Percentiles rank a stretch among this genome's conserved stretches.
Evolutionary conservation across 2,113 vertebrate species (phyloP).

Genomic region (Tapirus terrestris): DNA sequence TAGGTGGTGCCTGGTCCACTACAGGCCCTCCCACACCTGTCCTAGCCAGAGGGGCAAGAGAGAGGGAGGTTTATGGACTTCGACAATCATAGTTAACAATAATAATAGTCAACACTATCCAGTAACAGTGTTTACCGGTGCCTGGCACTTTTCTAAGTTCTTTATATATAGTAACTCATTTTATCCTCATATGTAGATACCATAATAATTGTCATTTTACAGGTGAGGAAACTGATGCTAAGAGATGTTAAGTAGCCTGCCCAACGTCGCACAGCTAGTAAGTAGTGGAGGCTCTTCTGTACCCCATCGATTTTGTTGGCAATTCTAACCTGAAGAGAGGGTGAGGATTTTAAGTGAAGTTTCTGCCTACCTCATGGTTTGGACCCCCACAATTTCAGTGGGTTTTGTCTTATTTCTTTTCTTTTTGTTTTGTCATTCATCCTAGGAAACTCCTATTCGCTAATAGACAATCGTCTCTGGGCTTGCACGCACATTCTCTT

Average conservation of each 20-base stretch:
- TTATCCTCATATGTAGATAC: background rate
- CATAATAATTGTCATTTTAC: background rate
- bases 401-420: background rate
- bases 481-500: background rate
- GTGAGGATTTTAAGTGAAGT: background rate
- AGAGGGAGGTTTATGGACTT: background rate
- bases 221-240: background rate
- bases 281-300: rapidly evolving
- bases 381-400: background rate
- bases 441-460: background rate
- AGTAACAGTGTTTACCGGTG: background rate
- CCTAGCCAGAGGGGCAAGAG: background rate
- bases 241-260: background rate
- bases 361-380: background rate
- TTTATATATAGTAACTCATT: background rate
- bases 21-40: background rate
- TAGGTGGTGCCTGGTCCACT: background rate
- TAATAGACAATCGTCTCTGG: background rate
- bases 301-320: background rate
- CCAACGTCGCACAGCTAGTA: no score
- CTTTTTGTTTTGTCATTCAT: background rate
- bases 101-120: background rate
- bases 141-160: background rate
- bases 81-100: background rate
- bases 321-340: background rate